Base-by-base conservation (phyloP, 2,113 vertebrate genomes). In the Larimichthys crocea region DNA sequence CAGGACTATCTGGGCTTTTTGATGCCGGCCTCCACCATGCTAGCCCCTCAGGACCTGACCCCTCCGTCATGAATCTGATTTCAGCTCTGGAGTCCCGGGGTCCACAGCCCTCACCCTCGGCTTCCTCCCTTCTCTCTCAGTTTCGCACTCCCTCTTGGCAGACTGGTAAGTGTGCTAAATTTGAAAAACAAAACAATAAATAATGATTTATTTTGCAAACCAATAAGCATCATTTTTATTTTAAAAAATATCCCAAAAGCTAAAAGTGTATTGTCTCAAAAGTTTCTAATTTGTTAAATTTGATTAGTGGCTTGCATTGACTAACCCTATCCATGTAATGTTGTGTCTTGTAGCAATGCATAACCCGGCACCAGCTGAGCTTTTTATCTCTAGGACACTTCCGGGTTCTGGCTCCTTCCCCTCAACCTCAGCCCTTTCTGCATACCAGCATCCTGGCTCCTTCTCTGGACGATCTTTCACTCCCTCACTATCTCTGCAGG, bases 71-170 rank as follows among this genome's bases (percentile, higher is more conserved):
- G 96, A 97, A 98, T 90, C 95, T 98, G 85, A 98, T 98, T 85
- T 97, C 97, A 0, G 97, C 97, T 63, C 95, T 98, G 86, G 97
- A 98, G 92, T 97, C 97, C 5, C 94, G 96, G 80, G 96, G 95
- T 50, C 96, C 97, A 11, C 97, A 97, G 88, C 95, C 96, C 3
- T 94, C 96, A 24, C 96, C 96, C 62, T 97, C 97, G 0, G 96
- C 97, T 26, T 98, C 97, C 46, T 97, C 97, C 65, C 96, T 97
- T 35, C 96, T 98, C 46, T 97, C 97, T 72, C 97, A 97, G 93
- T 98, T 98, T 89, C 95, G 96, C 20, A 95, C 96, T 31, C 97
- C 97, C n/a, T 96, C 96, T 76, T 98, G 97, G 97, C 97, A 98
- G 84, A 95, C 96, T 83, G 96, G 97, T 98, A 88, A 89, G 91